Base-by-base conservation (phyloP, 2,113 vertebrate genomes). In the Pipra filicauda region DNA sequence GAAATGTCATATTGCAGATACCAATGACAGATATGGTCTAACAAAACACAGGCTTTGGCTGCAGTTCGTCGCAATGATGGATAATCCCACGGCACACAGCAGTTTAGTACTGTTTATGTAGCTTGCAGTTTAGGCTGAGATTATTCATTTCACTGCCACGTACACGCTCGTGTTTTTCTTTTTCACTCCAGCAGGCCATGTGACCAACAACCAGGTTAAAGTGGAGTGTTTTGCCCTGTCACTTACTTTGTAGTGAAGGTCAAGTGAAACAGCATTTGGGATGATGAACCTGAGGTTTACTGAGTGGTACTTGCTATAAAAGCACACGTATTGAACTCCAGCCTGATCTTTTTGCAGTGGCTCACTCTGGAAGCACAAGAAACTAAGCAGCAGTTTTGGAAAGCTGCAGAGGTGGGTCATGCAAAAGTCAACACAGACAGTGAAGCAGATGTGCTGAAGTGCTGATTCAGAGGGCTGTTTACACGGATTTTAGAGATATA, bases 11-110 rank as follows among this genome's bases (percentile, higher is more conserved):
- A 12, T 55, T 66, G 59, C 89, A 86, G 82, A 69, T 86, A 48
- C 20, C 0, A 0, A 2, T 81, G 85, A 74, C 18, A 90, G 75
- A 61, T 70, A 15, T 0, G 11, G 44, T 5, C 72, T 93, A 91
- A 88, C 59, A 81, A 78, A 96, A 90, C 69, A 75, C 55, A 51
- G 67, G 61, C 77, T 88, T 87, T 94, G 73, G 55, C 74, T 82
- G 57, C 78, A 37, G 54, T 13, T 79, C 66, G 24, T 64, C 69
- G 52, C 82, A 66, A 22, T 64, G 85, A 64, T 67, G 65, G 83
- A 39, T 92, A 92, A 91, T 85, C 87, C 93, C 35, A 8, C 0
- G 23, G 48, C 58, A 62, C 4, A 8, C 26, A 51, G 77, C 81
- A 88, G 31, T 46, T 89, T 7, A 92, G 67, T 21, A 11, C 52